Conservation (phyloP, 1,140 invertebrate genomes). For the fruit fly (Drosophila melanogaster) region Release_6_plus_ISO1_MT NT_033777.3:27060001-27060500, state of each 20-base stretch:
- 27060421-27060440: constrained; percentile 70
- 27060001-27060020: constrained; percentile 84
- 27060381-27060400: constrained; percentile 82
- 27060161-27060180: constrained; percentile 85
- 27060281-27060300: constrained; percentile 85
- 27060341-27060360: constrained; percentile 84
- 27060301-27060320: constrained; percentile 84
- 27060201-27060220: constrained; percentile 20
- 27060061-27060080: constrained; percentile 87
- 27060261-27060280: constrained; percentile 85
- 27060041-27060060: constrained; percentile 87
- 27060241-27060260: constrained; percentile 79
- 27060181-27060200: constrained; percentile 85
- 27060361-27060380: constrained; percentile 85
- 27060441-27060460: constrained; percentile 65
- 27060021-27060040: constrained; percentile 85
- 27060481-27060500: constrained; percentile 64
- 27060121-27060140: constrained; percentile 86
- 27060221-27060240: background rate
- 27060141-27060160: constrained; percentile 86
- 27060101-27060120: constrained; percentile 88
- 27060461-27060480: constrained; percentile 62
- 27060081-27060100: constrained; percentile 85
- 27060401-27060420: constrained; percentile 58
- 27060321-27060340: constrained; percentile 75